phyloP scores from a whole-genome alignment of 2,888 invertebrate species.

The Phlogophora meticulosa region DNA sequence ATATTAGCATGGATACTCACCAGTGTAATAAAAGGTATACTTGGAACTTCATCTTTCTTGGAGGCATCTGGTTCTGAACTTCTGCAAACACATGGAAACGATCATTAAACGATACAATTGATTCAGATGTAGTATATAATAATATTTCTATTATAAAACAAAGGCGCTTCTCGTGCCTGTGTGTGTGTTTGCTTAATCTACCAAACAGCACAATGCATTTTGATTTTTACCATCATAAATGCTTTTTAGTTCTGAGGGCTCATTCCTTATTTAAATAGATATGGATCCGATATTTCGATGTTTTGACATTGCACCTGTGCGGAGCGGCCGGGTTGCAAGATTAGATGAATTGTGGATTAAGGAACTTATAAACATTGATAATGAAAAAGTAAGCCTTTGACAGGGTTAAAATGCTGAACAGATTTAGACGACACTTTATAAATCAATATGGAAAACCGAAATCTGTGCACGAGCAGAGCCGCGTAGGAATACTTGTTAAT shows the following conservation, averaged over 20 bases:
- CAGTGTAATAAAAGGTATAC: slow-evolving; percentile 83
- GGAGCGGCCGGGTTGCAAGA: too few relatives aligned
- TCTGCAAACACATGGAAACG: slow-evolving; percentile 68
- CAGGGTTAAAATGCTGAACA: not conserved
- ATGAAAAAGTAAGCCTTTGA: not conserved
- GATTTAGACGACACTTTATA: not conserved
- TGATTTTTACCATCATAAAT: too few relatives aligned
- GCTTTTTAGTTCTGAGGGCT: too few relatives aligned
- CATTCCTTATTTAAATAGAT: too few relatives aligned
- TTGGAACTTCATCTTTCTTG: slow-evolving; percentile 81
- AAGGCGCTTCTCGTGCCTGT: too few relatives aligned
- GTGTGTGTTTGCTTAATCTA: too few relatives aligned
- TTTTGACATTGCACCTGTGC: too few relatives aligned
- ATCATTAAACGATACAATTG: not conserved
- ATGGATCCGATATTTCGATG: too few relatives aligned
- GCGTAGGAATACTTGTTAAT: not conserved
- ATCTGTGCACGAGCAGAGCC: not conserved
- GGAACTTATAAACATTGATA: too few relatives aligned
- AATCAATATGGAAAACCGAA: not conserved
- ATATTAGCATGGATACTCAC: slow-evolving; percentile 71
- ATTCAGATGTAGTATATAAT: not conserved
- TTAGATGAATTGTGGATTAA: too few relatives aligned
- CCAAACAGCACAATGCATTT: too few relatives aligned
- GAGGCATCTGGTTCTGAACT: slow-evolving; percentile 67
- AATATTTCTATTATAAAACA: too few relatives aligned